A percentile compares a stretch with the other conserved stretches of the same genome.
Evolutionary conservation across 2,888 invertebrate species (phyloP).

Genomic region (Caenorhabditis plicata): DNA sequence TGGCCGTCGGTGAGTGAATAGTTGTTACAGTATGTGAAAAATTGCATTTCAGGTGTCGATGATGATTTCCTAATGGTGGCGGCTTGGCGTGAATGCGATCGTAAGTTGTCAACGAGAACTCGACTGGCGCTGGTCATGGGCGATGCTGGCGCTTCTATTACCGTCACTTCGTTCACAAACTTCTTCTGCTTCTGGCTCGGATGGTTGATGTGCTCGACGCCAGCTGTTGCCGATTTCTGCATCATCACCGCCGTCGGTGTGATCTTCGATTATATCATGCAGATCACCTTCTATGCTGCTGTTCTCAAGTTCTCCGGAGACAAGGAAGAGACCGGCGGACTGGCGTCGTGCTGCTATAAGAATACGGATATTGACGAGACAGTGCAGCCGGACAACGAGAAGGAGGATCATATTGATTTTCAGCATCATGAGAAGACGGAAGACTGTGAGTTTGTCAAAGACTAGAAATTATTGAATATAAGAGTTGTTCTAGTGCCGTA

Average conservation of each 20-base stretch:
- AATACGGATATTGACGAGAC: constrained; percentile 21
- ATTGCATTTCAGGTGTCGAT: constrained; percentile 49
- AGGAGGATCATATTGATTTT: constrained; percentile 14
- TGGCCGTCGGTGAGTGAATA: constrained; percentile 52
- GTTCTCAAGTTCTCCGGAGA: constrained; percentile 61
- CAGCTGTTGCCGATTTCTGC: constrained; percentile 64
- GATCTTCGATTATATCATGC: constrained; percentile 61
- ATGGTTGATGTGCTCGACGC: constrained; percentile 63
- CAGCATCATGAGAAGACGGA: constrained; percentile 45
- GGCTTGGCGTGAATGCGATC: constrained; percentile 63
- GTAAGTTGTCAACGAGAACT: constrained; percentile 30
- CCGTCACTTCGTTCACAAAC: constrained; percentile 64
- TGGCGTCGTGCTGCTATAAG: constrained; percentile 54
- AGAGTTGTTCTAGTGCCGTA: constrained; percentile 46
- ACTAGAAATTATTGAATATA: not conserved
- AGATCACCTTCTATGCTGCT: constrained; percentile 64
- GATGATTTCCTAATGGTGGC: constrained; percentile 64
- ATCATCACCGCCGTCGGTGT: constrained; percentile 62
- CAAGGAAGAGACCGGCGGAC: constrained; percentile 56
- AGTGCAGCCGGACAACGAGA: not conserved
- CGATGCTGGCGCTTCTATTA: constrained; percentile 64
- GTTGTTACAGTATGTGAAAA: not conserved
- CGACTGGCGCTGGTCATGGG: constrained; percentile 60
- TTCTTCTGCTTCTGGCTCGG: constrained; percentile 65
- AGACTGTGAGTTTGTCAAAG: constrained; percentile 28